phyloP scores from a whole-genome alignment of 37 sponge, comb jelly and placozoan species.

The Amphimedon queenslandica region DNA sequence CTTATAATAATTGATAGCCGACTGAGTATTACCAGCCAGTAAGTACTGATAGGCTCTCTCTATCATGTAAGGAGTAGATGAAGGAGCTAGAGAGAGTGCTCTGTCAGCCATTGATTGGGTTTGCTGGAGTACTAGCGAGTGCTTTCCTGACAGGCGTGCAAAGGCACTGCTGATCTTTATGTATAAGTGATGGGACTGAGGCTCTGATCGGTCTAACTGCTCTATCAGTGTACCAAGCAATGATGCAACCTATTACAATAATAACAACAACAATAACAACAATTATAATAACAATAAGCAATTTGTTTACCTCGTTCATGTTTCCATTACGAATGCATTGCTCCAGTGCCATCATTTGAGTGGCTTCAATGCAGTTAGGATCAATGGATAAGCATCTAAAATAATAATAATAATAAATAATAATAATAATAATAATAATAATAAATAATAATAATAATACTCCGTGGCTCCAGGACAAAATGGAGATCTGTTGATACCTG shows the following conservation, averaged over 20 bases:
- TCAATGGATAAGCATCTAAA: constrained; percentile 56
- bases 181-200: constrained; percentile 81
- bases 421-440: too few relatives aligned
- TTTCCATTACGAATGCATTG: constrained; percentile 54
- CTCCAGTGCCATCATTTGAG: constrained; percentile 41
- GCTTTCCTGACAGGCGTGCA: constrained; percentile 74
- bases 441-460: too few relatives aligned
- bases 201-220: constrained; percentile 80
- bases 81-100: constrained; percentile 69
- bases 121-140: constrained; percentile 66
- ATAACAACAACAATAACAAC: too few relatives aligned
- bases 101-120: constrained; percentile 84
- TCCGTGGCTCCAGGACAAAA: too few relatives aligned
- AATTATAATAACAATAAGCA: too few relatives aligned
- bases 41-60: constrained; percentile 78
- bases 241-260: constrained; percentile 24
- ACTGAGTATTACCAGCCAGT: constrained; percentile 56
- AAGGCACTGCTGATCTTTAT: constrained; percentile 58
- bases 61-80: constrained; percentile 62
- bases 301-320: constrained; percentile 31
- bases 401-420: too few relatives aligned
- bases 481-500: too few relatives aligned
- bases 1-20: constrained; percentile 73
- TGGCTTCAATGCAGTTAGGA: constrained; percentile 74
- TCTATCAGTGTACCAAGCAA: constrained; percentile 73